Base-by-base conservation (phyloP, 2,888 invertebrate species). In the Leptarthrus brevirostris region DNA sequence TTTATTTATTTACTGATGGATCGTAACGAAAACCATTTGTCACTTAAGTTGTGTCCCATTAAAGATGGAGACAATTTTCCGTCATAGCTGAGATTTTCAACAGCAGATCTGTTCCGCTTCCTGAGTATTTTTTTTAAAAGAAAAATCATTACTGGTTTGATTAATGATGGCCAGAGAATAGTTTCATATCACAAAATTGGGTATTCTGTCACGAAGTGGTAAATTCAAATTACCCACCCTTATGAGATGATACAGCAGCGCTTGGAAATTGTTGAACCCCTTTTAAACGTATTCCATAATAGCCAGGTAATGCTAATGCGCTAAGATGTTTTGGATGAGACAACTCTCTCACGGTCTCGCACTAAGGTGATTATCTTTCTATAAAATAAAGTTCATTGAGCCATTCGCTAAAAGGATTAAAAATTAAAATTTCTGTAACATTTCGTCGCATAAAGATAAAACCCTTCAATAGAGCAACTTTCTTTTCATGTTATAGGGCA, bases 391-490 rank as follows among this genome's bases (percentile, higher is more conserved):
- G 47, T 66, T 66, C 47, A 66, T n/a, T 66, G 30, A 66, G 66
- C 47, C 66, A 66, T 66, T 47, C 24, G 47, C 66, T 66, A 66
- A 66, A 66, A 66, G 66, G 66, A 66, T 66, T 66, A 66, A 44
- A 66, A 66, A 66, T 66, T 66, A 66, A 47, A 66, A 64, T 64
- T 47, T 44, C 10, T 44, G 26, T 16, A 56, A 10, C 56, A 30
- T 30, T 6, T 30, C 30, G 30, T n/a, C n/a, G 30, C 8, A 30
- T 30, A 30, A 30, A 8, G 30, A n/a, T n/a, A n/a, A n/a, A n/a
- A n/a, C n/a, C n/a, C n/a, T n/a, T n/a, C n/a, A n/a, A n/a, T n/a
- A n/a, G n/a, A n/a, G n/a, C n/a, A n/a, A n/a, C n/a, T n/a, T n/a
- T n/a, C n/a, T n/a, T n/a, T n/a, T n/a, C n/a, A n/a, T n/a, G n/a